Conservation (phyloP, 2,113 vertebrate species). For the Corythaeola cristata region DNA sequence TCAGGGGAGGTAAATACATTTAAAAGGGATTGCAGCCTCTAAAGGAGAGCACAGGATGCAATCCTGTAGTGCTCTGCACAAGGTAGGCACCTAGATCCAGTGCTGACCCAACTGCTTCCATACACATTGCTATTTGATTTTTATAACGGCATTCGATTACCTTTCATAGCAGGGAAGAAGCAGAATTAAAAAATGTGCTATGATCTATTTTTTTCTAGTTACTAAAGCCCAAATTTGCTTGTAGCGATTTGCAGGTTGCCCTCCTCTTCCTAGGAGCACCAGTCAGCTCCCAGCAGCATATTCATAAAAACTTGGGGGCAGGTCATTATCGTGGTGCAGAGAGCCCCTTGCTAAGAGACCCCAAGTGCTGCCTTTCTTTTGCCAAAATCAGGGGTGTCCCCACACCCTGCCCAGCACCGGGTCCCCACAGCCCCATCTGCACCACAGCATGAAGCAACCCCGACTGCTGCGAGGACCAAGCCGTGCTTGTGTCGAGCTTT, state of each 20-base stretch:
- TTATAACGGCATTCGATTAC: neutral
- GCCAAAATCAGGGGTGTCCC: neutral
- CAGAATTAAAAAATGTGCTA: neutral
- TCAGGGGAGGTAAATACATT: neutral
- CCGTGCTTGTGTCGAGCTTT: neutral
- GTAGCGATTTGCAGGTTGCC: neutral
- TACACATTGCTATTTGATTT: neutral
- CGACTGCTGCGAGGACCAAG: neutral
- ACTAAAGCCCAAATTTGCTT: neutral
- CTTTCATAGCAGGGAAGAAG: neutral
- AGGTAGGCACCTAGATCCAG: neutral
- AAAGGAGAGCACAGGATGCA: neutral
- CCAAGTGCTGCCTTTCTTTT: neutral
- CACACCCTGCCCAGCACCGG: neutral
- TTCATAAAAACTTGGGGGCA: neutral
- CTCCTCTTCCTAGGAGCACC: neutral
- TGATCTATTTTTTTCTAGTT: neutral
- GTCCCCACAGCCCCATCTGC: rapidly evolving
- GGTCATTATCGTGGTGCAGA: neutral
- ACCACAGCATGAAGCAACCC: rapidly evolving
- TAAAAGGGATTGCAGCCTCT: neutral
- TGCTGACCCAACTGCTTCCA: neutral
- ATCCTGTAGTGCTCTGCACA: neutral
- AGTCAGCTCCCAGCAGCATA: neutral
- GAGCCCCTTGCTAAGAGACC: neutral